Conservation (phyloP, 2,888 invertebrate genomes). For the Cantharis flavilabris region DNA sequence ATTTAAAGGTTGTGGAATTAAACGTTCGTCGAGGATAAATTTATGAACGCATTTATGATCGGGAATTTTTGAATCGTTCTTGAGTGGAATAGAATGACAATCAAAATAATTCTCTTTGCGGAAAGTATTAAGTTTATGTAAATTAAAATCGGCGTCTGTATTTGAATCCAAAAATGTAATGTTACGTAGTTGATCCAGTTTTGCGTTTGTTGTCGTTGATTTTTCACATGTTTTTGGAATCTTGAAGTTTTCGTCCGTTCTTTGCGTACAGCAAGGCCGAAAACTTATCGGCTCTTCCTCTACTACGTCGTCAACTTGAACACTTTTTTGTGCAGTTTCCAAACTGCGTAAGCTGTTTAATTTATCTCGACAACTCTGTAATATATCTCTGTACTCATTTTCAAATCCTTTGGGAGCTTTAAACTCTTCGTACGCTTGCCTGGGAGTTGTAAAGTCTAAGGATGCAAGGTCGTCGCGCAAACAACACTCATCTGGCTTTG, state of each 20-base stretch:
- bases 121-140: slow-evolving; percentile 53
- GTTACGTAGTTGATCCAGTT: neutral
- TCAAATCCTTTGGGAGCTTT: neutral
- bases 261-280: neutral
- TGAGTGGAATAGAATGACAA: slow-evolving; percentile 60
- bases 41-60: slow-evolving; percentile 59
- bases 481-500: neutral
- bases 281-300: neutral
- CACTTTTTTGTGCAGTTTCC: neutral
- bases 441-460: neutral
- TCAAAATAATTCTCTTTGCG: slow-evolving; percentile 63
- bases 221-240: neutral
- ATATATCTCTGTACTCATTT: neutral
- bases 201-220: neutral
- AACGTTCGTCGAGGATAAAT: slow-evolving; percentile 60
- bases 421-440: neutral
- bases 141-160: neutral
- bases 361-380: neutral
- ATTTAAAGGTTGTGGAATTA: slow-evolving; percentile 59
- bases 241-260: neutral
- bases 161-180: neutral
- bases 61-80: slow-evolving; percentile 36
- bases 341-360: neutral
- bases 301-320: neutral
- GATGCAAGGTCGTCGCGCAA: neutral